Evolutionary conservation across 1,140 invertebrate genomes (phyloP).

Genomic region (Tetraneura akinire): DNA sequence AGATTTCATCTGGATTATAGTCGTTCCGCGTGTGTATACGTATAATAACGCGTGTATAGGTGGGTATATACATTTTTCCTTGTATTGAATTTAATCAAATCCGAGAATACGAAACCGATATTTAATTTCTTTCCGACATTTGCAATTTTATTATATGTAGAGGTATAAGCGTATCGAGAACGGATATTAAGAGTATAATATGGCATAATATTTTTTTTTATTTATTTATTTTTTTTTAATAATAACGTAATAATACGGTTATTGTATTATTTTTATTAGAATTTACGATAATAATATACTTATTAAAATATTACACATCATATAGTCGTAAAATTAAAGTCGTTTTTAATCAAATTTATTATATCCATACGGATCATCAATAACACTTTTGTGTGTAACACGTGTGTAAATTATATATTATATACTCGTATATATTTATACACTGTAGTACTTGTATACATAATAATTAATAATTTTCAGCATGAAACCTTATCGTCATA

Average conservation of each 20-base stretch:
- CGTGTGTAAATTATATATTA: not conserved
- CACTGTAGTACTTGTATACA: not conserved
- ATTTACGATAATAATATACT: too few relatives aligned
- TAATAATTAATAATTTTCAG: not conserved
- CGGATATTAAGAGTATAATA: too few relatives aligned
- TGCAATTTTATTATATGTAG: too few relatives aligned
- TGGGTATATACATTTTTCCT: not conserved
- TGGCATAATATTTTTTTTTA: too few relatives aligned
- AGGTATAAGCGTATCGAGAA: too few relatives aligned
- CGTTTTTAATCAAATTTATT: not conserved
- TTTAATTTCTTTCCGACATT: not conserved
- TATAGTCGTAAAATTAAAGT: too few relatives aligned
- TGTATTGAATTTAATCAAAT: constrained; percentile 17
- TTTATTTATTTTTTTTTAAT: too few relatives aligned
- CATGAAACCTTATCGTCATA: not conserved
- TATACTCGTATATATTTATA: too few relatives aligned
- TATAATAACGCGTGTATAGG: not conserved
- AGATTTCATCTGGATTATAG: constrained; percentile 27
- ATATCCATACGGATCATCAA: not conserved
- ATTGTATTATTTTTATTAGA: too few relatives aligned
- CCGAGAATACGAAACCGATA: not conserved
- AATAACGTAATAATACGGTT: too few relatives aligned
- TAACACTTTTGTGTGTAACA: not conserved
- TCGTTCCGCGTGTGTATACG: not conserved
- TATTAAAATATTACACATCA: too few relatives aligned